Evolutionary conservation across 2,797 vertebrate species (phyloP).

Genomic region (Cynodonichthys magdalenae): DNA sequence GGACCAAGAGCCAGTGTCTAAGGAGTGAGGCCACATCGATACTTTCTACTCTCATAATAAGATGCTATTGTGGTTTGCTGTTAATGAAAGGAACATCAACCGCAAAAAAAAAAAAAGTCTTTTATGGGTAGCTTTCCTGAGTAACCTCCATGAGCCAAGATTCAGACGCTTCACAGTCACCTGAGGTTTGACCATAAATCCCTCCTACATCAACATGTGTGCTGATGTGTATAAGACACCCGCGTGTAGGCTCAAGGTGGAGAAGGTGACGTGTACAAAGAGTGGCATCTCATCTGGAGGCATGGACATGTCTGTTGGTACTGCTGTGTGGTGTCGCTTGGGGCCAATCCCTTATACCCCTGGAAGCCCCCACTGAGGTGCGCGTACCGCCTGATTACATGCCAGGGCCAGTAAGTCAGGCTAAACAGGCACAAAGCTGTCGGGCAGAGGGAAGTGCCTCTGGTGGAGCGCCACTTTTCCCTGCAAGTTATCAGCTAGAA

Average conservation of each 20-base stretch:
- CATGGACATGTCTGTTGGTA: slow-evolving; percentile 18
- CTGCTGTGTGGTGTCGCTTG: slow-evolving; percentile 17
- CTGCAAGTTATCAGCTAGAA: slow-evolving; percentile 42
- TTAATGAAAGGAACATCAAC: not conserved
- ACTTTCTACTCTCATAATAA: slow-evolving; percentile 7
- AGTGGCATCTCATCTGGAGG: slow-evolving; percentile 66
- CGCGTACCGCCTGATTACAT: slow-evolving; percentile 65
- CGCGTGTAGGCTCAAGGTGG: slow-evolving; percentile 11
- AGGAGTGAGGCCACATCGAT: slow-evolving; percentile 28
- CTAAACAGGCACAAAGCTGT: slow-evolving; percentile 37
- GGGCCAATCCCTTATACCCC: slow-evolving; percentile 21
- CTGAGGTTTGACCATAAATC: slow-evolving; percentile 10
- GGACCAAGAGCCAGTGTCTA: slow-evolving; percentile 19
- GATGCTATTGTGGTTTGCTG: slow-evolving; percentile 2
- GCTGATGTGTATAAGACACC: not conserved
- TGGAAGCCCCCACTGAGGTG: slow-evolving; percentile 32
- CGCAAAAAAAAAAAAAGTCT: slow-evolving; percentile 5
- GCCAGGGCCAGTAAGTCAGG: slow-evolving; percentile 65
- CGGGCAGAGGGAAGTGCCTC: slow-evolving; percentile 21
- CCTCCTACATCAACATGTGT: not conserved
- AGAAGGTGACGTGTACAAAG: slow-evolving; percentile 48
- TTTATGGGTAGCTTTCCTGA: slow-evolving; percentile 7
- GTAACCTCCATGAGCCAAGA: slow-evolving; percentile 16
- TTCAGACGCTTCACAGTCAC: slow-evolving; percentile 18
- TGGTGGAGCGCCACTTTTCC: slow-evolving; percentile 27